phyloP scores from a whole-genome alignment of 2,888 invertebrate genomes.

The Microchrysa polita region DNA sequence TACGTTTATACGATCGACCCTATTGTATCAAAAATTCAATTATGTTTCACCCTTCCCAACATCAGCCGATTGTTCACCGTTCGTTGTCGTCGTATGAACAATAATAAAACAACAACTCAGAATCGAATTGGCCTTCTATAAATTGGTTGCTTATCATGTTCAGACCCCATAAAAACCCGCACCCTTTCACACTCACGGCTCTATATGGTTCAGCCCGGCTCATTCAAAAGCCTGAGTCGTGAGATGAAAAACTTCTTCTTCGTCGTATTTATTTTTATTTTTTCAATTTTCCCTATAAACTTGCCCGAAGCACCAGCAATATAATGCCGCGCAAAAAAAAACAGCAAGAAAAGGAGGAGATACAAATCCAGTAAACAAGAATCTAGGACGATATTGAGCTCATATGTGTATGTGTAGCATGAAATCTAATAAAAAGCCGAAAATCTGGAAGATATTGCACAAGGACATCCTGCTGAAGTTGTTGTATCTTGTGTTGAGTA shows the following conservation, averaged over 20 bases:
- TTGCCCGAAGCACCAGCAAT: not conserved
- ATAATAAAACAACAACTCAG: conserved; percentile 6
- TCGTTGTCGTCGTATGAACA: not conserved
- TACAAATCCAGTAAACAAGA: not conserved
- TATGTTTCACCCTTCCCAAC: not conserved
- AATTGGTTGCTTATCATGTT: conserved; percentile 38
- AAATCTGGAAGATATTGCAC: conserved; percentile 30
- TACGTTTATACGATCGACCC: too few species aligned
- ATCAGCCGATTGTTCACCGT: too few species aligned
- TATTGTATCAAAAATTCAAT: conserved; percentile 2
- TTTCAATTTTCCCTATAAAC: conserved; percentile 27
- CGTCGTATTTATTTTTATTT: too few species aligned
- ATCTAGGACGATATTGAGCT: too few species aligned
- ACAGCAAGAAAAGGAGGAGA: too few species aligned
- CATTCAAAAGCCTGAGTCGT: too few species aligned
- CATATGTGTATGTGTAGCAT: not conserved
- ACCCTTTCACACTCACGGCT: conserved; percentile 1
- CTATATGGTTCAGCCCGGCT: not conserved
- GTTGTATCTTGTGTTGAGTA: not conserved
- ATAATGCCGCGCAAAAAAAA: not conserved
- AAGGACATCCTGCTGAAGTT: conserved; percentile 4
- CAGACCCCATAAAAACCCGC: conserved; percentile 43
- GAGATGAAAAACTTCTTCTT: too few species aligned
- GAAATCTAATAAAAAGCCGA: conserved; percentile 14
- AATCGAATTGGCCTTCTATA: conserved; percentile 29